Conservation (phyloP, 2,888 invertebrate genomes). For the Temnothorax unifasciatus region DNA sequence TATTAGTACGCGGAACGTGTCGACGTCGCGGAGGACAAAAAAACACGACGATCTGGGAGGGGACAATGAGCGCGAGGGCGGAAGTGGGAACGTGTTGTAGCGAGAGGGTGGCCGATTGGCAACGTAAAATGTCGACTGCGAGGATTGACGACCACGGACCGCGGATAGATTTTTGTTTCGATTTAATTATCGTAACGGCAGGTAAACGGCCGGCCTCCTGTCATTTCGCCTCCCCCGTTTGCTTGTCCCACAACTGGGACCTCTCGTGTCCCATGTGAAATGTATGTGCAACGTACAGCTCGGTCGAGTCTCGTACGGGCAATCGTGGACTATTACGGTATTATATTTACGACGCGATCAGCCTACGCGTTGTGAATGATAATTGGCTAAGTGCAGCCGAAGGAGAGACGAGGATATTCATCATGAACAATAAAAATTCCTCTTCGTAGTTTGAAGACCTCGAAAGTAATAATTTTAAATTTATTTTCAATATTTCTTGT, state of each 20-base stretch:
- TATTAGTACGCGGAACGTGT: slow-evolving; percentile 76
- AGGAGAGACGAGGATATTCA: slow-evolving; percentile 51
- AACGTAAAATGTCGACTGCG: slow-evolving; percentile 65
- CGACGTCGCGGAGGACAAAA: slow-evolving; percentile 62
- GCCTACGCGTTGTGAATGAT: slow-evolving; percentile 52
- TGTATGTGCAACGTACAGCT: slow-evolving; percentile 13
- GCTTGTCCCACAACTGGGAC: slow-evolving; percentile 57
- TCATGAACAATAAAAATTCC: slow-evolving; percentile 57
- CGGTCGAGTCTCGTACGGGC: slow-evolving; percentile 45
- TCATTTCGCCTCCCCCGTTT: slow-evolving; percentile 62
- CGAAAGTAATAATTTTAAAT: slow-evolving; percentile 16
- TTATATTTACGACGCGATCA: slow-evolving; percentile 78
- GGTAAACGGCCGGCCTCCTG: slow-evolving; percentile 74
- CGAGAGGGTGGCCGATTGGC: slow-evolving; percentile 64
- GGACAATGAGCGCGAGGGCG: slow-evolving; percentile 52
- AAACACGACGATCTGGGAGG: slow-evolving; percentile 65
- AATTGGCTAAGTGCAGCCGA: slow-evolving; percentile 51
- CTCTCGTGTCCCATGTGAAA: slow-evolving; percentile 46
- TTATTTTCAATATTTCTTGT: background rate
- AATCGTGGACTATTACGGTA: slow-evolving; percentile 71
- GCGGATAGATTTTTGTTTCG: slow-evolving; percentile 82
- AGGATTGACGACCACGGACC: slow-evolving; percentile 76
- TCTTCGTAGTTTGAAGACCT: slow-evolving; percentile 14
- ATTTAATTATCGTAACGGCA: slow-evolving; percentile 83
- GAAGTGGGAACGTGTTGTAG: slow-evolving; percentile 58